Percentiles rank a stretch among this genome's conserved stretches.
Conservation (phyloP, 2,888 invertebrate species). For the Gortyna flavago region DNA sequence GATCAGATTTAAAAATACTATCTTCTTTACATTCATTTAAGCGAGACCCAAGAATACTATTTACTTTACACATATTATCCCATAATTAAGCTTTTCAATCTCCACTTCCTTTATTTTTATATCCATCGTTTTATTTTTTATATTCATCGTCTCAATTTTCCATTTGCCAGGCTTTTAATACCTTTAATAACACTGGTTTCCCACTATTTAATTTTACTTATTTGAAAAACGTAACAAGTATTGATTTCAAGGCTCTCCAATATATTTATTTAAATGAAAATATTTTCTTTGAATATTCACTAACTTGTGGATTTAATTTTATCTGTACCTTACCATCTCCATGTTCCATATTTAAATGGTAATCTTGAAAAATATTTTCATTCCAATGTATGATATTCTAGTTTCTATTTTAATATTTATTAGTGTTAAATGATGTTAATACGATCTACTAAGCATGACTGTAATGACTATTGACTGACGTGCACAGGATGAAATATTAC, state of each 20-base stretch:
- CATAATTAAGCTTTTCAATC: not conserved
- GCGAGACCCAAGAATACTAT: not conserved
- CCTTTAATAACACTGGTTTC: not conserved
- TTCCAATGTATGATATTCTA: not conserved
- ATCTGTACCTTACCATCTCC: not conserved
- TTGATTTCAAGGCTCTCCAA: slow-evolving; percentile 28
- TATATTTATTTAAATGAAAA: slow-evolving; percentile 30
- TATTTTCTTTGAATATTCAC: slow-evolving; percentile 12
- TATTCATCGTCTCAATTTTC: not conserved
- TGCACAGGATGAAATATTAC: slow-evolving; percentile 60
- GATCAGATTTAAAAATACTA: not conserved
- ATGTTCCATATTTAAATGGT: not conserved
- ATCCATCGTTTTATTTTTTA: not conserved
- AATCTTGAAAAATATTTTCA: slow-evolving; percentile 22
- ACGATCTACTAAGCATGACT: slow-evolving; percentile 69
- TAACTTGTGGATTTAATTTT: not conserved
- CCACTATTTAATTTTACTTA: slow-evolving; percentile 9
- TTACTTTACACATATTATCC: not conserved
- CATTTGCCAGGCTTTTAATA: slow-evolving; percentile 23
- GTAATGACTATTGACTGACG: slow-evolving; percentile 69
- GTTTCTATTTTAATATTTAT: slow-evolving; percentile 23
- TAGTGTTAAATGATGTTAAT: slow-evolving; percentile 48
- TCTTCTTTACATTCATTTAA: not conserved
- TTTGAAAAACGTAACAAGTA: slow-evolving; percentile 9
- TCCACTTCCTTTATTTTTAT: not conserved